Percentiles rank a stretch among this genome's conserved stretches.
Conservation (phyloP, 2,113 vertebrate genomes). For the Plotosus lineatus region DNA sequence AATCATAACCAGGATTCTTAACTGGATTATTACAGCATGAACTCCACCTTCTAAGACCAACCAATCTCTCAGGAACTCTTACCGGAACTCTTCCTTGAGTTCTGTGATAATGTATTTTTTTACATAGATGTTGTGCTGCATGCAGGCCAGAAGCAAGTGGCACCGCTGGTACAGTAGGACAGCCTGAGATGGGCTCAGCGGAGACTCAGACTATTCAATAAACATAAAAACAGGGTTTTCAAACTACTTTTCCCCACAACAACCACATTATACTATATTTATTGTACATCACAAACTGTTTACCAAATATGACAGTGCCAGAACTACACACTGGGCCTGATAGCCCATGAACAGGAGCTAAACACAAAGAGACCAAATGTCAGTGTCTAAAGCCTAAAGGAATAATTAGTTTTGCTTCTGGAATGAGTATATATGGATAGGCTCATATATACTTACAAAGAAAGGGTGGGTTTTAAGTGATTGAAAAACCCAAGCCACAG, state of each 20-base stretch:
- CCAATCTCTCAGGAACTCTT: neutral
- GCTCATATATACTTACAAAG: conserved; percentile 58
- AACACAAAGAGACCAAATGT: conserved; percentile 4
- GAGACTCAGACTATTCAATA: conserved; percentile 3
- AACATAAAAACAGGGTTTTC: neutral
- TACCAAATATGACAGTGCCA: conserved; percentile 60
- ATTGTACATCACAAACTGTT: neutral
- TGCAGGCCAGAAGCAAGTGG: conserved; percentile 72
- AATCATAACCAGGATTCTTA: neutral
- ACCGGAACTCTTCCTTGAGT: conserved; percentile 80
- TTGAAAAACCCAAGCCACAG: conserved; percentile 68
- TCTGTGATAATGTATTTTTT: conserved; percentile 64
- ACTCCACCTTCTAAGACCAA: neutral
- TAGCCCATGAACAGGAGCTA: conserved; percentile 69
- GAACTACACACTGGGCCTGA: conserved; percentile 69
- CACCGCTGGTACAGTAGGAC: conserved; percentile 78
- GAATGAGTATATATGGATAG: neutral
- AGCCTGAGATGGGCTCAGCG: conserved; percentile 64
- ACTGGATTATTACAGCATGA: neutral
- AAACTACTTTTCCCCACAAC: neutral
- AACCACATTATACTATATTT: neutral
- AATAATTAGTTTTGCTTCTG: neutral
- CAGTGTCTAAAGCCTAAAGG: neutral
- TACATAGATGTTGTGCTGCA: conserved; percentile 70
- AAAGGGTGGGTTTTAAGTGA: conserved; percentile 68